phyloP scores from a whole-genome alignment of 2,888 invertebrate genomes.

The Stenoptilia bipunctidactyla region DNA sequence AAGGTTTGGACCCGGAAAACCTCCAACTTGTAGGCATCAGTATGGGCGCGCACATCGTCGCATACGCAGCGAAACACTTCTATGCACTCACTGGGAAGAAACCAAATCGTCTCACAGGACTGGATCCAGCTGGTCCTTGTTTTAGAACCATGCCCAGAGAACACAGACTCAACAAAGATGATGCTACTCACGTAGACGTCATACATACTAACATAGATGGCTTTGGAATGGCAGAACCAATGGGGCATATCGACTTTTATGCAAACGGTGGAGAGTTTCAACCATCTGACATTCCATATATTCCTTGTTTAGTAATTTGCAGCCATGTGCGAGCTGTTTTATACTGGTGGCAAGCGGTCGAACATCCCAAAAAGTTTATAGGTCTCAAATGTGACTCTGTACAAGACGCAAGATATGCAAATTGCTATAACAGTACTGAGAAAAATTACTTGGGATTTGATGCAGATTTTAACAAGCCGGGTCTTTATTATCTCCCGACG shows the following conservation, averaged over 20 bases:
- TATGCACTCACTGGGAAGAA: constrained; percentile 39
- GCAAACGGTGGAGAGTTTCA: constrained; percentile 58
- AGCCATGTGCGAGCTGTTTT: constrained; percentile 40
- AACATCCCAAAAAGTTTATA: constrained; percentile 53
- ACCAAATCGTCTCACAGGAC: constrained; percentile 39
- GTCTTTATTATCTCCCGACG: constrained; percentile 47
- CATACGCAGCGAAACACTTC: constrained; percentile 46
- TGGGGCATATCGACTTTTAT: constrained; percentile 54
- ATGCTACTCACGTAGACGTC: constrained; percentile 40
- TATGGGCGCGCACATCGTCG: constrained; percentile 43
- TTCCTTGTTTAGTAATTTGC: constrained; percentile 49
- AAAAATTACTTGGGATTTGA: constrained; percentile 43
- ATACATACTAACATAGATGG: constrained; percentile 61
- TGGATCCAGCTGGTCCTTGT: constrained; percentile 60
- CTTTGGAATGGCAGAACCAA: constrained; percentile 48
- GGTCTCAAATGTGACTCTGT: constrained; percentile 40
- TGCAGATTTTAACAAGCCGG: constrained; percentile 38
- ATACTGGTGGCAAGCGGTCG: constrained; percentile 55
- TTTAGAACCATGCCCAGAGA: constrained; percentile 33
- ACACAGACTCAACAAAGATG: constrained; percentile 29
- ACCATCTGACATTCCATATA: constrained; percentile 40
- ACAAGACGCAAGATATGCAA: constrained; percentile 45
- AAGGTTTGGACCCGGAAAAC: constrained; percentile 36
- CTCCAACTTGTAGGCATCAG: constrained; percentile 49
- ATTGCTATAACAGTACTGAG: constrained; percentile 39